Evolutionary conservation across 2,888 invertebrate species (phyloP).

Genomic region (Enchytraeus crypticus): DNA sequence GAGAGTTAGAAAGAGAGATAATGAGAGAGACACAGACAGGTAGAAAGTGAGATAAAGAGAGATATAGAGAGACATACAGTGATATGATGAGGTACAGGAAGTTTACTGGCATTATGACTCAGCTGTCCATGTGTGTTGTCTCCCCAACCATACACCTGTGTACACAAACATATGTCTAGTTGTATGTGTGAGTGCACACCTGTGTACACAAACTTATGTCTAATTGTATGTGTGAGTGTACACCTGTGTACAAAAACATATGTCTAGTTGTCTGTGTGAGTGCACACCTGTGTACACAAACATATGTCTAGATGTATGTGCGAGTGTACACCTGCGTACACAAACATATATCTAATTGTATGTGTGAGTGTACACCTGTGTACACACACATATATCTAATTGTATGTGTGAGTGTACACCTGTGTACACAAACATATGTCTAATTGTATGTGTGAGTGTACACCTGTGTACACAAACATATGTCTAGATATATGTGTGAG

Average conservation of each 20-base stretch:
- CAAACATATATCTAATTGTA: too few relatives aligned
- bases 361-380: background rate
- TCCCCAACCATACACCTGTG: constrained; percentile 68
- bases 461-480: too few relatives aligned
- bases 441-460: background rate
- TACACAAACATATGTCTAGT: constrained; percentile 1
- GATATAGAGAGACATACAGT: background rate
- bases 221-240: too few relatives aligned
- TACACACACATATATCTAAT: too few relatives aligned
- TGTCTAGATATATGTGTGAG: too few relatives aligned
- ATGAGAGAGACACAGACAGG: too few relatives aligned
- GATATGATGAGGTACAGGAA: background rate
- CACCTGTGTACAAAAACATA: background rate
- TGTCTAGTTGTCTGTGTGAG: background rate
- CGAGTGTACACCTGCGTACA: too few relatives aligned
- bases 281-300: constrained; percentile 50
- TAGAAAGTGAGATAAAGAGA: too few relatives aligned
- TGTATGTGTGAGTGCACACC: background rate
- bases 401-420: too few relatives aligned
- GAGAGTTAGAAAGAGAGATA: too few relatives aligned
- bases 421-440: constrained; percentile 17
- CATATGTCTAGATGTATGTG: background rate
- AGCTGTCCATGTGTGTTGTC: constrained; percentile 64
- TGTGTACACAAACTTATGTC: too few relatives aligned
- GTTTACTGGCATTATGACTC: constrained; percentile 1